phyloP scores from a whole-genome alignment of 2,113 vertebrate genomes.

The Zosterops hypoxanthus region DNA sequence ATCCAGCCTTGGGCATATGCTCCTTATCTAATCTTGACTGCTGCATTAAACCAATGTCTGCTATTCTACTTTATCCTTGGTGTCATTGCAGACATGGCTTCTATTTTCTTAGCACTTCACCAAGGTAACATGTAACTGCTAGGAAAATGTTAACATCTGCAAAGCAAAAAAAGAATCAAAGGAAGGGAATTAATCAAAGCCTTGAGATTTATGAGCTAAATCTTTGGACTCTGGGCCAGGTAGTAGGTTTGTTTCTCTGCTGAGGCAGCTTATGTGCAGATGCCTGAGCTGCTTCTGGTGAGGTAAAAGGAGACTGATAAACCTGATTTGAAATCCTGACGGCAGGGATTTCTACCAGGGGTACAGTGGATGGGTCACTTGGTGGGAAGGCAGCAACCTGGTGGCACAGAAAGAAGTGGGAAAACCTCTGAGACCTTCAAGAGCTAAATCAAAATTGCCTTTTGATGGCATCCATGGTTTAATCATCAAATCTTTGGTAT shows the following conservation, averaged over 20 bases:
- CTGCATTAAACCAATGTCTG: neutral
- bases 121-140: conserved; percentile 32
- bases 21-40: conserved; percentile 36
- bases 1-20: neutral
- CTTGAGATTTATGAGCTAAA: conserved; percentile 54
- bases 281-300: neutral
- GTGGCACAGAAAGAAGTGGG: neutral
- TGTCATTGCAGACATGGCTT: conserved; percentile 39
- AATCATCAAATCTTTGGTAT: neutral
- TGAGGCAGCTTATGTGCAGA: neutral
- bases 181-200: conserved; percentile 47
- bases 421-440: neutral
- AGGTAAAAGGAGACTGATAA: neutral
- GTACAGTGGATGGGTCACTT: neutral
- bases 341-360: neutral
- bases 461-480: neutral
- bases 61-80: neutral
- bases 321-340: neutral
- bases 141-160: conserved; percentile 61
- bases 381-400: neutral
- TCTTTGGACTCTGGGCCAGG: conserved; percentile 11
- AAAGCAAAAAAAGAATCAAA: neutral
- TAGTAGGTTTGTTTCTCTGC: neutral
- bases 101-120: conserved; percentile 60
- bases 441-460: neutral